A percentile compares a stretch with the other conserved stretches of the same genome.
These are phyloP conservation scores for Gortyna flavago DNA, from an alignment of 2,888 invertebrate species.

Conservation along the genomic window DNA sequence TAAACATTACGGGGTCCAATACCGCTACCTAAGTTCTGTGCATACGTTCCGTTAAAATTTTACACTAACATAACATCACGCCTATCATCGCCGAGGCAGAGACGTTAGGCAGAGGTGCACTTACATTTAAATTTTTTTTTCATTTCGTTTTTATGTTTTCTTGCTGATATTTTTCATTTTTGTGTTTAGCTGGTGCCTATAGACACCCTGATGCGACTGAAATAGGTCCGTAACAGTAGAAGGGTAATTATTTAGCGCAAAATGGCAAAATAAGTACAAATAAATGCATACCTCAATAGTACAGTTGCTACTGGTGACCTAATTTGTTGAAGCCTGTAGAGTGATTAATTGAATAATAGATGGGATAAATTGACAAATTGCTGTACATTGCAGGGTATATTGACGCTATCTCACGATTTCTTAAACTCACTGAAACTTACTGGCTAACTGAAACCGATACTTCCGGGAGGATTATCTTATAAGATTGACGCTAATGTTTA, in stretches of 20 bases:
- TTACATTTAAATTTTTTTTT: neutral
- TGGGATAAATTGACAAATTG: constrained; percentile 21
- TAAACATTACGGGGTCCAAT: neutral
- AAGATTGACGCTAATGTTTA: neutral
- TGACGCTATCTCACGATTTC: neutral
- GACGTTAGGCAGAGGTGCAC: neutral
- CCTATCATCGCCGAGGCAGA: too few relatives aligned
- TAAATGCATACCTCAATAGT: neutral
- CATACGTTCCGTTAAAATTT: neutral
- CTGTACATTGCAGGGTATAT: neutral
- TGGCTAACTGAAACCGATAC: neutral
- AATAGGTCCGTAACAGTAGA: neutral
- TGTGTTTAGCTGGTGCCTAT: neutral
- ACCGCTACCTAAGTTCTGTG: neutral
- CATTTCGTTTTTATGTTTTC: neutral
- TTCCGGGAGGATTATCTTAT: neutral
- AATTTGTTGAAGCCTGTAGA: constrained; percentile 17
- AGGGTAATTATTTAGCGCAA: neutral
- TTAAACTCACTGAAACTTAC: neutral
- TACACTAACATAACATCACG: neutral
- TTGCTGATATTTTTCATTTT: neutral
- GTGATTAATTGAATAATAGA: constrained; percentile 46
- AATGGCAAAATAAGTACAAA: neutral
- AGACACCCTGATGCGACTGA: neutral
- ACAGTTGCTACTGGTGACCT: constrained; percentile 4